phyloP scores from a whole-genome alignment of 2,888 invertebrate species.

The Monopis laevigella region DNA sequence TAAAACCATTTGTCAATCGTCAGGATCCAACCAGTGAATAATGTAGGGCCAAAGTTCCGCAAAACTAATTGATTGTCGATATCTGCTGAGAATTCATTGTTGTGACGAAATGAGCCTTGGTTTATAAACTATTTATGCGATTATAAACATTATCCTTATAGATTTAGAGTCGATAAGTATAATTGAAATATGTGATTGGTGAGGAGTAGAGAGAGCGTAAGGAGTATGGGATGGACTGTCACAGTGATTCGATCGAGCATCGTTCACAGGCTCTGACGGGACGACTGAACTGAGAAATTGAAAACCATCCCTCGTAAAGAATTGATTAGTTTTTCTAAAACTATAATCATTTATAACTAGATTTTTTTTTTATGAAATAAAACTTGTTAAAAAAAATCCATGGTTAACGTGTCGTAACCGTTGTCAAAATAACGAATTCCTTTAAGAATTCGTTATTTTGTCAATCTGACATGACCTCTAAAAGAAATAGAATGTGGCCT shows the following conservation, averaged over 20 bases:
- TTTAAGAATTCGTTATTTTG: no score
- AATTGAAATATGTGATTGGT: neutral
- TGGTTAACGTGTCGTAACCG: no score
- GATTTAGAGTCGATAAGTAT: no score
- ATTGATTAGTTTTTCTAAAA: neutral
- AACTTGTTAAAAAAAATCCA: no score
- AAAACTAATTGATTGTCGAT: constrained; percentile 29
- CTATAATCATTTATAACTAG: neutral
- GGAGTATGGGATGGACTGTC: constrained; percentile 27
- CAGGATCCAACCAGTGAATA: constrained; percentile 27
- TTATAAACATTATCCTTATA: no score
- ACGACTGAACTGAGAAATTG: constrained; percentile 61
- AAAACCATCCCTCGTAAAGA: constrained; percentile 38
- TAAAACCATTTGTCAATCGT: no score
- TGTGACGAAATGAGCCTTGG: constrained; percentile 12
- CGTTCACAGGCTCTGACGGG: constrained; percentile 53
- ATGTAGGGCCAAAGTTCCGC: constrained; percentile 22
- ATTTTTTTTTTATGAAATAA: no score
- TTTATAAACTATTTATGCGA: constrained; percentile 8
- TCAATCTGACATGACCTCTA: no score
- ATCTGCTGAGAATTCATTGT: no score
- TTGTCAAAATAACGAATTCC: no score
- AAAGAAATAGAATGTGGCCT: no score
- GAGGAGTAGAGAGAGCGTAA: constrained; percentile 2
- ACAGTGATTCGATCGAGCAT: constrained; percentile 40